These are phyloP conservation scores for Dryoscopus gambensis DNA, from an alignment of 2,113 vertebrate genomes.

Conservation along the genomic window DNA sequence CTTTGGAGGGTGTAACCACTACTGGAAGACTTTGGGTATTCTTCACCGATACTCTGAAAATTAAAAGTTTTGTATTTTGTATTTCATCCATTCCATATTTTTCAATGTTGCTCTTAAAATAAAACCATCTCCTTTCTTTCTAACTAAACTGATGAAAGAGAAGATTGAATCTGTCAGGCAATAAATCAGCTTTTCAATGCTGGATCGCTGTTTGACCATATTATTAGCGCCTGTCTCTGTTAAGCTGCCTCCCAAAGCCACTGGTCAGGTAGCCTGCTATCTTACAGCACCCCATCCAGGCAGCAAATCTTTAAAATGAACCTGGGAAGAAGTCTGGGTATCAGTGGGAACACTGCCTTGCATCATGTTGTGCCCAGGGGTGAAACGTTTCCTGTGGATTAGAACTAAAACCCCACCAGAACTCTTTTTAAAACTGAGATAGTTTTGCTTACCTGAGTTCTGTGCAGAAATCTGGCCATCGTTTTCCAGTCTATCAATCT, in stretches of 20 bases:
- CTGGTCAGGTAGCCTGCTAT: fast-evolving
- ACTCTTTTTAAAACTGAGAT: background rate
- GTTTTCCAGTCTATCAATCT: background rate
- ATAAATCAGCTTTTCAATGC: background rate
- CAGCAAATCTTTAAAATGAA: background rate
- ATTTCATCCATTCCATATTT: background rate
- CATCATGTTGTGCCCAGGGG: fast-evolving
- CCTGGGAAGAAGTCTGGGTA: background rate
- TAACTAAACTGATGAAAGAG: background rate
- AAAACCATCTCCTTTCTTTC: background rate
- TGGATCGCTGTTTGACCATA: background rate
- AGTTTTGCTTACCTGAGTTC: background rate
- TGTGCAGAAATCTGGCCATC: background rate
- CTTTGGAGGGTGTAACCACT: background rate
- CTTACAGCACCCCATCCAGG: background rate
- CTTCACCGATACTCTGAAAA: background rate
- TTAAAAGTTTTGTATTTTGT: background rate
- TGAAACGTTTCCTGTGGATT: background rate
- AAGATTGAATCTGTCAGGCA: background rate
- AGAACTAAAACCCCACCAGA: background rate
- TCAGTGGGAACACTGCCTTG: background rate
- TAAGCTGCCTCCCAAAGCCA: background rate
- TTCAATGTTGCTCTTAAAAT: background rate
- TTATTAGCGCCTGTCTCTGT: background rate
- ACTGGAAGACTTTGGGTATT: background rate